Base-by-base conservation (phyloP, 2,113 vertebrate species). In the Pterophyllum scalare region DNA sequence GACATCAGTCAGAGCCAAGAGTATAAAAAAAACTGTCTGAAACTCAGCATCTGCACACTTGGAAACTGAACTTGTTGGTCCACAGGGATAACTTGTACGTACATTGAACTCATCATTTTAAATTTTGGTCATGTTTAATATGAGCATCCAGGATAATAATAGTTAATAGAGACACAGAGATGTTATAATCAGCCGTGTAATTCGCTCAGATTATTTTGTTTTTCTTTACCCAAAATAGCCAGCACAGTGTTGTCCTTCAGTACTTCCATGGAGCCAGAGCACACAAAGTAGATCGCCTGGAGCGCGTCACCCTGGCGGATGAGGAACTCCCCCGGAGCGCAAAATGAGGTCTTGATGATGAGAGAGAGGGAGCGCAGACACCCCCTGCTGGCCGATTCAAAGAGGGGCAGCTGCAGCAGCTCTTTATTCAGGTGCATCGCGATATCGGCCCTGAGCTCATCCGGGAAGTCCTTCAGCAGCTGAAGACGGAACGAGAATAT, bases 361-460 rank as follows among this genome's bases (percentile, higher is more conserved):
- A 96, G 93, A 22, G 96, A 96, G 38, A 96, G 92, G 10, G 96
- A 96, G 57, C 96, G 95, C 74, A 96, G 92, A 80, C 96, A 96
- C 13, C 96, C 96, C 78, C 96, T 94, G 87, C 96, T 96, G 91
- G 96, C 95, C 0, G 95, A 96, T 46, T 96, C 95, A 22, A 96
- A 96, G 59, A 96, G 94, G 13, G 95, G 87, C 89, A 96, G 91
- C 89, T 96, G 94, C 67, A 96, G 92, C 40, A 96, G 93, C 90
- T 96, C 96, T 14, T 94, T 95, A 52, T 96, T 96, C 77, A 96
- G 93, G 81, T 96, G 94, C 95, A 96, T 96, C 76, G 96, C 96
- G 31, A 96, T 96, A 82, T 96, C 96, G 0, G 95, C 96, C 77
- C 95, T 75, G 61, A 96, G 92, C 92, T 96, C 96, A 8, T 96